Evolutionary conservation across 2,797 vertebrate species (phyloP), one percentile per base, ranked within the genome.

Genomic region (Cirrhinus molitorella): DNA sequence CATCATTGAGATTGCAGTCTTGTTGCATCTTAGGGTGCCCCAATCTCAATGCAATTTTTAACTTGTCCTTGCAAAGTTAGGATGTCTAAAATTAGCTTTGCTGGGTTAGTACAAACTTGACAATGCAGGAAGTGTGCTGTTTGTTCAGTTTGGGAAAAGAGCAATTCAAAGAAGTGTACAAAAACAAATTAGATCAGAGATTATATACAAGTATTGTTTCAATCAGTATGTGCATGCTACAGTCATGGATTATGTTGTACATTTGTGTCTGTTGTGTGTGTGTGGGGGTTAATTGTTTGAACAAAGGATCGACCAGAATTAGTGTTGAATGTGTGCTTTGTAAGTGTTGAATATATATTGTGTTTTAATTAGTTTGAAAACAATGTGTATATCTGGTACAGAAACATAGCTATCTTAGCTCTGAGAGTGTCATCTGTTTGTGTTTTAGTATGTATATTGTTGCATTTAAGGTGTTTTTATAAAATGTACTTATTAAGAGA

Each of bases 401-500:
- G 51, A 71, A 59, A 68, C 28, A 34, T 70, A 61, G 53, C 37
- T 81, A n/a, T 79, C 23, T 74, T 63, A 49, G 65, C 75, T 83
- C 63, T 73, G 12, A 74, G 40, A 79, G 53, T 80, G 86, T 82
- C 12, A 59, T 84, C 43, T 16, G 40, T 40, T 1, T 74, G 43
- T 61, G 53, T 77, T 57, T 83, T 77, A 59, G 74, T 70, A 28
- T 71, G 53, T 75, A 74, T 55, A 53, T 49, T 77, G 65, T 49
- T 84, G 68, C 17, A 49, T 53, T 83, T 76, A 70, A 81, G 17
- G 11, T 82, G 53, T 79, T 84, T 88, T 83, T 81, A 82, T 85
- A 75, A 77, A 57, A 57, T 84, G 19, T 23, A 81, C 23, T 74
- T 74, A 76, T 70, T 87, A 86, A 86, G 81, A 63, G 81, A 81